Evolutionary conservation across 2,797 vertebrate species (phyloP).

Genomic region (Enteromius trimaculatus): DNA sequence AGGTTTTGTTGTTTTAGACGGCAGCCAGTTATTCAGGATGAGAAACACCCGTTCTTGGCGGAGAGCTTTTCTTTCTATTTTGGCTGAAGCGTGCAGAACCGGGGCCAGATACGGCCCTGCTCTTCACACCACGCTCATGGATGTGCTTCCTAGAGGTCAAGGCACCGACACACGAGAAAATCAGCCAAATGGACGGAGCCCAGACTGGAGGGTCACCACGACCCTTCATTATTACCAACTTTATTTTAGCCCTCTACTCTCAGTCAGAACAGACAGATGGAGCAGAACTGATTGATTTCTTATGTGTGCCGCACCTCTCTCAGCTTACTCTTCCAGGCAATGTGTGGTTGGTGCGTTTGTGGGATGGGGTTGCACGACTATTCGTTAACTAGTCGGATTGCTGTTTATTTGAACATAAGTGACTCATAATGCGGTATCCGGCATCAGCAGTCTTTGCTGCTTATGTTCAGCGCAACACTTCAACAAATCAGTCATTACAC

Average conservation of each 20-base stretch:
- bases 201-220: slow-evolving; percentile 16
- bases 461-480: background rate
- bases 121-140: slow-evolving; percentile 35
- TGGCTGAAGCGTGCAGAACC: slow-evolving; percentile 6
- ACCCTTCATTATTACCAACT: background rate
- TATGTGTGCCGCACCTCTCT: background rate
- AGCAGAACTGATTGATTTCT: slow-evolving; percentile 5
- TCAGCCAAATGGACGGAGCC: slow-evolving; percentile 30
- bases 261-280: background rate
- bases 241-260: slow-evolving; percentile 4
- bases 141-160: slow-evolving; percentile 41
- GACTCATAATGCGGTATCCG: background rate
- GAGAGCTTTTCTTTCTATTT: slow-evolving; percentile 28
- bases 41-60: slow-evolving; percentile 60
- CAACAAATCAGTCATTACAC: background rate
- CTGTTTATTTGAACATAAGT: background rate
- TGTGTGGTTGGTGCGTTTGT: slow-evolving; percentile 55
- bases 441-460: background rate
- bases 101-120: slow-evolving; percentile 19
- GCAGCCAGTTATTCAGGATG: slow-evolving; percentile 63
- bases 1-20: slow-evolving; percentile 60
- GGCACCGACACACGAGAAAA: slow-evolving; percentile 14
- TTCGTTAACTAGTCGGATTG: background rate
- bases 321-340: slow-evolving; percentile 38
- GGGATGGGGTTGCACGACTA: slow-evolving; percentile 52